Percentiles rank a stretch among this genome's conserved stretches.
Conservation (phyloP, 2,113 vertebrate genomes). For the Gymnocephalus cernua region DNA sequence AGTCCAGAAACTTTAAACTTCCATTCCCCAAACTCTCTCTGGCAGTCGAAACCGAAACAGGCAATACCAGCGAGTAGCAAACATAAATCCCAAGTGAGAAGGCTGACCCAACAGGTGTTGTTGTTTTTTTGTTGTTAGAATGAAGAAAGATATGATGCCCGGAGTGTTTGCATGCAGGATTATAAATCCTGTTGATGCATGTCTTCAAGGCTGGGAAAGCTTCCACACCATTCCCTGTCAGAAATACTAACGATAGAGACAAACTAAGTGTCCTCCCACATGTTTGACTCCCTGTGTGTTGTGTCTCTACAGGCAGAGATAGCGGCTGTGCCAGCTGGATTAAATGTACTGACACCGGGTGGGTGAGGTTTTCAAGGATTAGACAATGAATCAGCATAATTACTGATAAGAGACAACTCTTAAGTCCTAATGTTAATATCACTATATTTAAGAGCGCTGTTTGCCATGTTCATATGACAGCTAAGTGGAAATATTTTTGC, state of each 20-base stretch:
- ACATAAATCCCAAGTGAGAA: constrained; percentile 14
- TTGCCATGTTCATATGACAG: constrained; percentile 44
- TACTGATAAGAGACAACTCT: constrained; percentile 48
- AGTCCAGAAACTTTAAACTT: constrained; percentile 62
- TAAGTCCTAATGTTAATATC: constrained; percentile 46
- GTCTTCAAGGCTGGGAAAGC: constrained; percentile 55
- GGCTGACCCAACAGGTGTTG: constrained; percentile 40
- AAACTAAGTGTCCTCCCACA: constrained; percentile 54
- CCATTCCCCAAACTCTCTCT: constrained; percentile 13
- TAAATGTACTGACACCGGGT: constrained; percentile 44
- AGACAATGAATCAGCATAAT: constrained; percentile 54
- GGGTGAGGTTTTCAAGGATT: constrained; percentile 55
- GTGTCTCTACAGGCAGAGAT: constrained; percentile 63
- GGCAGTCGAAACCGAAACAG: constrained; percentile 40
- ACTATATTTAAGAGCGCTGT: constrained; percentile 36
- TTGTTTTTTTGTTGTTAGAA: constrained; percentile 45
- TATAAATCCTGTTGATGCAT: constrained; percentile 60
- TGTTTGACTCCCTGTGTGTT: constrained; percentile 46
- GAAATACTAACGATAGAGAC: constrained; percentile 5
- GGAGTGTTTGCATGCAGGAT: constrained; percentile 32
- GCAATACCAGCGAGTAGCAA: not conserved
- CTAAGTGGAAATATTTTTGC: constrained; percentile 28
- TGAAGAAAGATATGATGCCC: constrained; percentile 28
- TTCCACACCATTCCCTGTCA: constrained; percentile 14
- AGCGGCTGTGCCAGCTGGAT: constrained; percentile 43